Percentiles rank a stretch among this genome's conserved stretches.
phyloP scores from a whole-genome alignment of 2,888 invertebrate genomes.

The Scelioninae gen. 1 region DNA sequence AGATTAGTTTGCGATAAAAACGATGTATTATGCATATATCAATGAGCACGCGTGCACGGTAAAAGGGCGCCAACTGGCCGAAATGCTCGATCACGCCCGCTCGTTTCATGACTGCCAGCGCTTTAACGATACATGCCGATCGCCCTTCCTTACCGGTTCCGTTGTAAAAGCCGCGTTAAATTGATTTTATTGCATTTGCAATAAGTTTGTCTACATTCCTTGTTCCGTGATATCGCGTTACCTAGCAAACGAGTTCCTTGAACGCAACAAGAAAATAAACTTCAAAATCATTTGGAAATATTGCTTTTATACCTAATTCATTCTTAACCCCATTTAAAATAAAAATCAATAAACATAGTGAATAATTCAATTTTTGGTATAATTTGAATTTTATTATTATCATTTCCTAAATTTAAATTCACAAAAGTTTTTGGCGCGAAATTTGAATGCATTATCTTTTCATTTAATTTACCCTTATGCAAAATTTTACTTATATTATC shows the following conservation, averaged over 20 bases:
- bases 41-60: slow-evolving; percentile 48
- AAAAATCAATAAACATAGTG: too few relatives aligned
- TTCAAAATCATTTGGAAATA: slow-evolving; percentile 9
- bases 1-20: slow-evolving; percentile 55
- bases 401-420: too few relatives aligned
- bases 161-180: slow-evolving; percentile 62
- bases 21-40: slow-evolving; percentile 58
- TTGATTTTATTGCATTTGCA: slow-evolving; percentile 68
- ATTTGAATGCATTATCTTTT: too few relatives aligned
- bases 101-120: slow-evolving; percentile 28
- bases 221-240: slow-evolving; percentile 62
- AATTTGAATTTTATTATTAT: too few relatives aligned
- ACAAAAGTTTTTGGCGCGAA: too few relatives aligned
- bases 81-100: slow-evolving; percentile 55
- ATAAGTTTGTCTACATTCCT: slow-evolving; percentile 67
- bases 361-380: too few relatives aligned
- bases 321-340: too few relatives aligned
- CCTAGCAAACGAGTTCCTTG: slow-evolving; percentile 49
- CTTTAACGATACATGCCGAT: slow-evolving; percentile 54
- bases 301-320: too few relatives aligned
- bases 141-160: slow-evolving; percentile 57
- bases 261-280: slow-evolving; percentile 35
- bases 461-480: too few relatives aligned
- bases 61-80: slow-evolving; percentile 63
- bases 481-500: too few relatives aligned